A percentile compares a stretch with the other conserved stretches of the same genome.
Conservation (phyloP, 2,797 vertebrate genomes). For the Hypotaenidia philippensis region DNA sequence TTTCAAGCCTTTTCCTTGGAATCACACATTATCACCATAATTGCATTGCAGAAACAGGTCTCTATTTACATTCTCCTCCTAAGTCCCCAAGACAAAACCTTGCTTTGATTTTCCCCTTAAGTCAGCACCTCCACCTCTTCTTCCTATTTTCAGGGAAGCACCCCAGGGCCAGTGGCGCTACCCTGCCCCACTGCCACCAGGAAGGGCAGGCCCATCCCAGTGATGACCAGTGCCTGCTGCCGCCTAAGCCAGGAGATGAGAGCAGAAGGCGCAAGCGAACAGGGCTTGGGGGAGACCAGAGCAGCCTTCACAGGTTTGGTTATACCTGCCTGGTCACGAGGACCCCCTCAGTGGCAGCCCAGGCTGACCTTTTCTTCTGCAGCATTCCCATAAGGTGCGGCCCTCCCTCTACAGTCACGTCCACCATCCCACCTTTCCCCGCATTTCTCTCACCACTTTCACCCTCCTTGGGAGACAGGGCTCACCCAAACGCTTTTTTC, state of each 20-base stretch:
- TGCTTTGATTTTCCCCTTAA: neutral
- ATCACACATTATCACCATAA: neutral
- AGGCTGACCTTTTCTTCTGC: neutral
- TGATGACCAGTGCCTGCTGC: accelerated
- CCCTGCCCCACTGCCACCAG: accelerated
- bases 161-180: neutral
- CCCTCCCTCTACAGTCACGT: accelerated
- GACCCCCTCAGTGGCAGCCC: neutral
- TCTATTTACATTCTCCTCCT: conserved; percentile 19
- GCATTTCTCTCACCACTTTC: neutral
- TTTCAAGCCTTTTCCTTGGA: conserved; percentile 55
- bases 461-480: accelerated
- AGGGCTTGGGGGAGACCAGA: neutral
- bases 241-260: neutral
- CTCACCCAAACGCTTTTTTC: neutral
- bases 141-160: neutral
- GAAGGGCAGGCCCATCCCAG: neutral
- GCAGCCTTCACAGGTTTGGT: accelerated
- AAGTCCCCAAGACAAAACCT: neutral
- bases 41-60: neutral
- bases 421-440: neutral
- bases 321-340: neutral
- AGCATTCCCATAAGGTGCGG: neutral
- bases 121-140: neutral
- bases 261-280: neutral